Conservation (phyloP, 2,888 invertebrate genomes). For the Lasius fuliginosus region DNA sequence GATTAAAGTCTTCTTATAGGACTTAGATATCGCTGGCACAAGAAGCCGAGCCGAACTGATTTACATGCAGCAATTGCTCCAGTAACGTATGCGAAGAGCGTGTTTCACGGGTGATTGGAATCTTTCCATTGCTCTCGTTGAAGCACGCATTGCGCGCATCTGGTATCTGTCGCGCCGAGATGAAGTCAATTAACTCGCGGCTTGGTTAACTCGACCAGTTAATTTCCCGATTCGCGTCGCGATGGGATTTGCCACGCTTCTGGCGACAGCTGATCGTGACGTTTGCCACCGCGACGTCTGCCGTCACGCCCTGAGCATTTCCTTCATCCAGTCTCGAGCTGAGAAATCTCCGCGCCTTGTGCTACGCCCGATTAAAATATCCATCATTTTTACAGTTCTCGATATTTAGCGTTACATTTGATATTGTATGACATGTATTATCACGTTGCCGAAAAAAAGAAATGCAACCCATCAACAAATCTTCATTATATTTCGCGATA, state of each 20-base stretch:
- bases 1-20: not conserved
- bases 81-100: not conserved
- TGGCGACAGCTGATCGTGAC: constrained; percentile 60
- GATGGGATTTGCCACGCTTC: constrained; percentile 9
- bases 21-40: not conserved
- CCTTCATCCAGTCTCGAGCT: not conserved
- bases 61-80: not conserved
- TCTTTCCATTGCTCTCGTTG: constrained; percentile 27
- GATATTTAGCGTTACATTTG: not conserved
- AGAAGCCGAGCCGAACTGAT: constrained; percentile 6
- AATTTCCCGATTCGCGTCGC: constrained; percentile 24
- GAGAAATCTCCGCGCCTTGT: not conserved
- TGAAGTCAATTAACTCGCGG: constrained; percentile 37
- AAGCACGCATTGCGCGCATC: not conserved
- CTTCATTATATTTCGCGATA: not conserved
- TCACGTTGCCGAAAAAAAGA: not conserved
- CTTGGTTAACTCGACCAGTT: constrained; percentile 38
- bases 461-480: not conserved
- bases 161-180: constrained; percentile 7
- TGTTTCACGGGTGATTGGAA: constrained; percentile 22
- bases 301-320: constrained; percentile 20
- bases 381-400: not conserved
- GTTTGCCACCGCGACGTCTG: constrained; percentile 32
- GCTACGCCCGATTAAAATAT: not conserved
- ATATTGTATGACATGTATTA: not conserved